Evolutionary conservation across 2,888 invertebrate genomes (phyloP).

Genomic region (Agrilus biguttatus): DNA sequence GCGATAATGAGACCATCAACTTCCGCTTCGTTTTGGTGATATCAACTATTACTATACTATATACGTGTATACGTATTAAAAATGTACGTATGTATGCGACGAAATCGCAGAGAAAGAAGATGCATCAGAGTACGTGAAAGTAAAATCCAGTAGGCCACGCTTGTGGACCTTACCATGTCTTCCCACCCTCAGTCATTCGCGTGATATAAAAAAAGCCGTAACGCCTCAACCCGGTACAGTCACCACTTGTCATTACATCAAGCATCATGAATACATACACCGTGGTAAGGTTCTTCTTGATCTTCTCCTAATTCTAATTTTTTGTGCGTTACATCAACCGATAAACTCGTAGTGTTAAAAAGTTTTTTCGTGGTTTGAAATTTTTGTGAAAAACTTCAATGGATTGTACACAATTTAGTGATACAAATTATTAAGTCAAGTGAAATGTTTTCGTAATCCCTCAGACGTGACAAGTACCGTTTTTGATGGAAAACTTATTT

Average conservation of each 20-base stretch:
- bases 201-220: slow-evolving; percentile 24
- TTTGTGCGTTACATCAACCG: too few species aligned
- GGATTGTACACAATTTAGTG: background rate
- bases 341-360: background rate
- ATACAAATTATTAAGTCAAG: background rate
- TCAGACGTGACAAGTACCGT: too few species aligned
- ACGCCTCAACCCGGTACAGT: slow-evolving; percentile 24
- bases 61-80: too few species aligned
- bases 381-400: background rate
- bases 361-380: background rate
- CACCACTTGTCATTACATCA: slow-evolving; percentile 29
- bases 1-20: too few species aligned
- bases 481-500: too few species aligned
- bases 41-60: too few species aligned
- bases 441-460: background rate
- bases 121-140: too few species aligned
- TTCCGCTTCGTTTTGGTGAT: too few species aligned
- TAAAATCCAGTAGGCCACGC: too few species aligned
- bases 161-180: slow-evolving; percentile 2
- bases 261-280: slow-evolving; percentile 34
- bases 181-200: slow-evolving; percentile 21
- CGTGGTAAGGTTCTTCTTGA: slow-evolving; percentile 28
- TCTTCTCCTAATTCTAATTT: slow-evolving; percentile 4
- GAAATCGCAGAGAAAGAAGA: too few species aligned
- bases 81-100: too few species aligned